A percentile compares a stretch with the other conserved stretches of the same genome.
phyloP scores from a whole-genome alignment of 2,797 vertebrate genomes.

The Adrianichthys oophorus region DNA sequence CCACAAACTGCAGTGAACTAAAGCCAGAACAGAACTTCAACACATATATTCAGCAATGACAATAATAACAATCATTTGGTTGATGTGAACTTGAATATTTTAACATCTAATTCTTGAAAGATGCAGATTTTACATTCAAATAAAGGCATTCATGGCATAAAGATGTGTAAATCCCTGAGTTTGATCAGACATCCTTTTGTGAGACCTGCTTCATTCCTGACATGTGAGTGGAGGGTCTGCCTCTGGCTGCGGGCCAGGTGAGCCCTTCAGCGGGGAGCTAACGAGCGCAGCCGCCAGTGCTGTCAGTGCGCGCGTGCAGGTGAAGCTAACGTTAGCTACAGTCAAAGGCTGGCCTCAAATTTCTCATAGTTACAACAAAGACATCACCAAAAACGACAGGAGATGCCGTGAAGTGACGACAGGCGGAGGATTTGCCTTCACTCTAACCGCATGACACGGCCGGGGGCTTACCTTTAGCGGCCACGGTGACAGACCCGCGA shows the following conservation, averaged over 20 bases:
- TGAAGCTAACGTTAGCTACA: slow-evolving; percentile 49
- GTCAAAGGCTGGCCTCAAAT: slow-evolving; percentile 41
- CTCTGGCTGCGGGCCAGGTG: slow-evolving; percentile 31
- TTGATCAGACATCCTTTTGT: no score
- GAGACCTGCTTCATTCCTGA: no score
- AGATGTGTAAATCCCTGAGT: no score
- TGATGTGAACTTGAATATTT: no score
- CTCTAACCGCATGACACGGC: not conserved
- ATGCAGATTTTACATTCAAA: no score
- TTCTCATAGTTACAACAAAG: slow-evolving; percentile 63
- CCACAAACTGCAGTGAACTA: no score
- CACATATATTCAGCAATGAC: no score
- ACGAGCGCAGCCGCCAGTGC: slow-evolving; percentile 29
- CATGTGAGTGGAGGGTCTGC: not conserved
- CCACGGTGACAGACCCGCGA: slow-evolving; percentile 28
- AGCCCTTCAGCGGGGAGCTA: slow-evolving; percentile 29
- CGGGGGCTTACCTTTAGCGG: slow-evolving; percentile 61
- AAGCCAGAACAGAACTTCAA: no score
- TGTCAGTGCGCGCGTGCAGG: slow-evolving; percentile 26
- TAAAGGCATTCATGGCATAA: no score
- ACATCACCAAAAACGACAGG: slow-evolving; percentile 35
- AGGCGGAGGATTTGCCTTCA: not conserved
- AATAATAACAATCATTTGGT: no score
- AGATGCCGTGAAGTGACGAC: slow-evolving; percentile 21
- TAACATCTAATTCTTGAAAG: no score